Percentiles rank a stretch among this genome's conserved stretches.
Evolutionary conservation across 2,797 vertebrate species (phyloP).

Genomic region (Helarctos malayanus): DNA sequence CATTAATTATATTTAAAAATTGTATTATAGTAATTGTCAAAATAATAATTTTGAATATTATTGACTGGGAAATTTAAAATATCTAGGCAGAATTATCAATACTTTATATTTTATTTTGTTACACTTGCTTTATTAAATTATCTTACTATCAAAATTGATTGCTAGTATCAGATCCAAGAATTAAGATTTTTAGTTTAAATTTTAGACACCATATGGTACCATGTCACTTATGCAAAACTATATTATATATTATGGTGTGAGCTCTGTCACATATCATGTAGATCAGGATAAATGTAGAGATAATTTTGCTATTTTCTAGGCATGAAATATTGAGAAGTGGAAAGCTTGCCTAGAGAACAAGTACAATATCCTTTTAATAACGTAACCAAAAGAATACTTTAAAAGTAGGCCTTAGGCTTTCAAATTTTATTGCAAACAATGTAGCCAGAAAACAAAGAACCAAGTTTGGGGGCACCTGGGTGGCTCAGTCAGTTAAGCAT

Average conservation of each 20-base stretch:
- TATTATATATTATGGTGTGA: constrained; percentile 69
- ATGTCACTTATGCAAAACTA: constrained; percentile 64
- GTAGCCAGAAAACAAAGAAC: background rate
- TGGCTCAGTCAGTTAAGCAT: background rate
- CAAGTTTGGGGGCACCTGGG: background rate
- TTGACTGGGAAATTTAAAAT: background rate
- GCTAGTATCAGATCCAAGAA: constrained; percentile 60
- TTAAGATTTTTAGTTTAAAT: constrained; percentile 64
- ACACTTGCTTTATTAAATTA: constrained; percentile 57
- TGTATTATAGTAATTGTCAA: background rate
- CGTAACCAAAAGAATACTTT: background rate
- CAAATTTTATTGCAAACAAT: background rate
- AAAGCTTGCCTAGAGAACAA: constrained; percentile 38
- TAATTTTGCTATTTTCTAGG: constrained; percentile 45
- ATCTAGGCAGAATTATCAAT: background rate
- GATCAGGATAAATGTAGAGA: constrained; percentile 59
- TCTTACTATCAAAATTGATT: constrained; percentile 42
- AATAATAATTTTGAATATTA: background rate
- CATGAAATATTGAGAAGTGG: background rate
- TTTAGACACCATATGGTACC: constrained; percentile 64
- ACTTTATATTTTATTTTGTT: background rate
- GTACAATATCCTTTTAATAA: background rate
- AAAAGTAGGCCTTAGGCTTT: background rate
- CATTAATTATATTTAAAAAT: background rate
- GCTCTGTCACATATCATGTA: constrained; percentile 58